Conservation (phyloP, 1,140 invertebrate genomes). For the Bacillus rossius region DNA sequence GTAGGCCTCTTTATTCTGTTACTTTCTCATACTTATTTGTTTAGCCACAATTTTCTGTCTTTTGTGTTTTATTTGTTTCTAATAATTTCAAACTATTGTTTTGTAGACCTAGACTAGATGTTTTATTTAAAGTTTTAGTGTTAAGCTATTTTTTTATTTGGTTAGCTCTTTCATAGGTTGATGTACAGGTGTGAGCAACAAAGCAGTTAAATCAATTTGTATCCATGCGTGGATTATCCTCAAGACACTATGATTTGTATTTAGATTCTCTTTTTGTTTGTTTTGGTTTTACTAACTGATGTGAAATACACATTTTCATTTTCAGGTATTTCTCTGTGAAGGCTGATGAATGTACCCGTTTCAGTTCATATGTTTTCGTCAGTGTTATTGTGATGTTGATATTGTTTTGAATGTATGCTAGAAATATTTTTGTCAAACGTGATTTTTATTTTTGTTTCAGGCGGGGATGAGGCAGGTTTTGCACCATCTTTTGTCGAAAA, state of each 20-base stretch:
- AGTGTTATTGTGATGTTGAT: no score
- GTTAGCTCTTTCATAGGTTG: background rate
- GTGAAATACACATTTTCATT: background rate
- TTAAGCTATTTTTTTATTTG: background rate
- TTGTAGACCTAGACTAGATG: no score
- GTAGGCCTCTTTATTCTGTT: no score
- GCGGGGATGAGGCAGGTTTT: conserved; percentile 83
- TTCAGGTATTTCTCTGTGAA: background rate
- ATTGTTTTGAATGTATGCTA: no score
- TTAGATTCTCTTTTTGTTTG: background rate
- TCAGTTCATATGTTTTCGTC: no score
- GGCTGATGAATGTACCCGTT: background rate
- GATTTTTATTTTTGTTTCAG: conserved; percentile 49
- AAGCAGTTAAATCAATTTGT: background rate
- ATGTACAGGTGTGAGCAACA: background rate
- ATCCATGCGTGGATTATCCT: no score
- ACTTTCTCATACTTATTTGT: no score
- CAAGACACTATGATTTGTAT: background rate
- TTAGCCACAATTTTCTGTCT: no score
- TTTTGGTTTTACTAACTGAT: background rate
- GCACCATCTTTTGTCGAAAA: conserved; percentile 95
- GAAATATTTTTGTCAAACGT: background rate
- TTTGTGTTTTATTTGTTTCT: no score
- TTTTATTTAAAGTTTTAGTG: no score
- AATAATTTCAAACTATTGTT: no score